These are phyloP conservation scores for Ptychadena robeensis DNA, from an alignment of 2,797 vertebrate species.

Conservation along the genomic window DNA sequence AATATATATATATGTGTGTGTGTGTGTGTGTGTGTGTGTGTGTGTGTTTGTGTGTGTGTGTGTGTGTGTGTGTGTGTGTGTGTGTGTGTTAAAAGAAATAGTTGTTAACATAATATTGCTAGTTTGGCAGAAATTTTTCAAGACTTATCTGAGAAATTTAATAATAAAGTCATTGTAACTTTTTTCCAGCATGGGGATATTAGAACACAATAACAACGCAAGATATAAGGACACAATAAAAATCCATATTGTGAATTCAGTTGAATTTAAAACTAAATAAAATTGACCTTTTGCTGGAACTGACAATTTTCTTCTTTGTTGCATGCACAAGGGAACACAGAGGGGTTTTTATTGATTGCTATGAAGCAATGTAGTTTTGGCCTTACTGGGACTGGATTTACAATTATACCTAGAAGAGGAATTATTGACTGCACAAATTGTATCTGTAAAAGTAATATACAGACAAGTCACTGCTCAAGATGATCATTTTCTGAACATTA, in stretches of 20 bases:
- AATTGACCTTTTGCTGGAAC: constrained; percentile 77
- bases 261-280: constrained; percentile 71
- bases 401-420: constrained; percentile 78
- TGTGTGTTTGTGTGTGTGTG: too few species aligned
- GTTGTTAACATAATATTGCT: not conserved
- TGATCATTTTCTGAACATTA: constrained; percentile 20
- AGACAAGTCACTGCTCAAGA: constrained; percentile 64
- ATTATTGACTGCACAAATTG: constrained; percentile 81
- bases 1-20: too few species aligned
- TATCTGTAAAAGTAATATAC: constrained; percentile 73
- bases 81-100: too few species aligned
- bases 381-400: constrained; percentile 80
- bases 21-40: too few species aligned
- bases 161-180: not conserved
- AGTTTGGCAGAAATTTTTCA: too few species aligned
- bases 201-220: constrained; percentile 6
- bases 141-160: not conserved
- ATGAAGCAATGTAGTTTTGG: constrained; percentile 79
- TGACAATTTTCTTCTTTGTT: constrained; percentile 75
- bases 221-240: not conserved
- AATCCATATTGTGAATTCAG: constrained; percentile 32
- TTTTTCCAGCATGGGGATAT: not conserved
- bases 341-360: constrained; percentile 79
- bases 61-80: too few species aligned
- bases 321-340: constrained; percentile 72